A percentile compares a stretch with the other conserved stretches of the same genome.
phyloP scores from a whole-genome alignment of 2,113 vertebrate species.

The Heterotis niloticus region DNA sequence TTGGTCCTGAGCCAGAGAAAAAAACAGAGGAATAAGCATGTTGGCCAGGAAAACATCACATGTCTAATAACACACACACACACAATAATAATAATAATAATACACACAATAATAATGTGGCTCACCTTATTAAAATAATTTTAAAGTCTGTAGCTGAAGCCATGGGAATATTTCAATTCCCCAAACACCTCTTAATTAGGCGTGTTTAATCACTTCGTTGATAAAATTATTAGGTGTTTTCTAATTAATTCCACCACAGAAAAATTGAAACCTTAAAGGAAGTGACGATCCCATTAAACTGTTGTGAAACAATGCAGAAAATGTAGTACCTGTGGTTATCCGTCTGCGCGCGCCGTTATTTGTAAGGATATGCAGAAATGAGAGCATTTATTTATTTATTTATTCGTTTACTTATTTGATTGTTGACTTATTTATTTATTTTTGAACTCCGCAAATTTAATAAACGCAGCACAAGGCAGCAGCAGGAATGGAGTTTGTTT shows the following conservation, averaged over 20 bases:
- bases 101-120: too few relatives aligned
- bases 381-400: neutral
- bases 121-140: too few relatives aligned
- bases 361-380: neutral
- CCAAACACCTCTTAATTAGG: constrained; percentile 52
- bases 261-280: constrained; percentile 17
- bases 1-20: constrained; percentile 79
- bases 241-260: constrained; percentile 44
- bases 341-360: neutral
- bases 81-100: too few relatives aligned
- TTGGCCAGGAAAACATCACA: too few relatives aligned
- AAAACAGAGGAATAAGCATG: constrained; percentile 43
- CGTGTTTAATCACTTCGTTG: constrained; percentile 52
- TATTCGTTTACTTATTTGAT: too few relatives aligned
- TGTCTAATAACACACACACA: too few relatives aligned
- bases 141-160: constrained; percentile 54
- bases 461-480: neutral
- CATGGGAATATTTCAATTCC: constrained; percentile 43
- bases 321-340: neutral
- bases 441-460: too few relatives aligned
- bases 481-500: neutral
- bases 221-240: constrained; percentile 38
- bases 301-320: neutral
- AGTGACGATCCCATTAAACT: neutral
- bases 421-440: too few relatives aligned